Conservation (phyloP, 2,113 vertebrate genomes). For the Anthoscopus minutus region DNA sequence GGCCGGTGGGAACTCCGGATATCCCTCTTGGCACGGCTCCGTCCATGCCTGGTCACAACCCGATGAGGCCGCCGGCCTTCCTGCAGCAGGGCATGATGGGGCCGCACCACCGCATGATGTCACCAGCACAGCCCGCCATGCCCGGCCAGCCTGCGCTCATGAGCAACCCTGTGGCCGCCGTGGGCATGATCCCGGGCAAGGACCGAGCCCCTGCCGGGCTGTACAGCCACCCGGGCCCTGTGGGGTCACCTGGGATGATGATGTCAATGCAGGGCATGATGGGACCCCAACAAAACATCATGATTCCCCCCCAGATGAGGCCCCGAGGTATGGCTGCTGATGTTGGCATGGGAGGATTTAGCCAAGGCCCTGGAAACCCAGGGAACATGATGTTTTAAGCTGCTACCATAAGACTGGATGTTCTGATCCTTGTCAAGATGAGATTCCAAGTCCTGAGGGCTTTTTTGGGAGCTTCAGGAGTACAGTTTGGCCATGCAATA, state of each 20-base stretch:
- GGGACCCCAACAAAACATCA: constrained; percentile 98
- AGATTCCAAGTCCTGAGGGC: constrained; percentile 77
- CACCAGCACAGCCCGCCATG: constrained; percentile 82
- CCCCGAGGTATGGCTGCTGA: constrained; percentile 89
- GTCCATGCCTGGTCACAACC: constrained; percentile 85
- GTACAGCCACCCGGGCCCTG: constrained; percentile 90
- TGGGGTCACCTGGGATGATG: constrained; percentile 97
- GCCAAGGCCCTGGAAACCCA: constrained; percentile 95
- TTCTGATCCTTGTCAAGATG: constrained; percentile 73
- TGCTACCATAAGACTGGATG: constrained; percentile 77
- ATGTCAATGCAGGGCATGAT: constrained; percentile 99
- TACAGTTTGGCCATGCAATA: constrained; percentile 76
- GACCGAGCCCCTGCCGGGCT: constrained; percentile 82
- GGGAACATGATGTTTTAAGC: constrained; percentile 98
- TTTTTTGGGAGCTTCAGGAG: constrained; percentile 67
- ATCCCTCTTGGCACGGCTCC: constrained; percentile 86
- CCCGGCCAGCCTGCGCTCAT: constrained; percentile 85
- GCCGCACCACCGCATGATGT: constrained; percentile 97
- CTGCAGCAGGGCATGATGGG: constrained; percentile 98
- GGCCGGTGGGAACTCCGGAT: constrained; percentile 89
- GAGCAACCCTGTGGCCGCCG: constrained; percentile 77
- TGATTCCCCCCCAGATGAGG: constrained; percentile 98
- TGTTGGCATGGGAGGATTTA: constrained; percentile 96
- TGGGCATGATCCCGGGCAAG: constrained; percentile 94
- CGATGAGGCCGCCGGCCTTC: constrained; percentile 93